Evolutionary conservation across 2,797 vertebrate genomes (phyloP).

Genomic region (Mormyrus proboscirostris): DNA sequence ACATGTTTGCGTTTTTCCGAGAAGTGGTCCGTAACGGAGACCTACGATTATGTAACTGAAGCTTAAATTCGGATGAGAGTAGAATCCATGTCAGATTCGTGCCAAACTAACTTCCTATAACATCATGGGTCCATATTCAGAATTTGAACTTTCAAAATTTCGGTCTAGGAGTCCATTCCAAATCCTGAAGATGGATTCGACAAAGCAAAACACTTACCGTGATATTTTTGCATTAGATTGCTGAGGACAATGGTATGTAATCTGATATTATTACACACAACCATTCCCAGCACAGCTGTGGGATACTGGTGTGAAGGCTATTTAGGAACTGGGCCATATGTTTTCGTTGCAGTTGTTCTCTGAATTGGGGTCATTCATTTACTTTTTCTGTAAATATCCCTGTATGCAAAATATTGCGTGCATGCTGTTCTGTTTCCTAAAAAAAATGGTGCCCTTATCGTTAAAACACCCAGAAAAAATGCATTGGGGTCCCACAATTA

Average conservation of each 20-base stretch:
- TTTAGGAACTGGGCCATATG: not conserved
- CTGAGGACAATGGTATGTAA: not conserved
- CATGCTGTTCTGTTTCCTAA: not conserved
- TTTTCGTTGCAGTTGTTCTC: not conserved
- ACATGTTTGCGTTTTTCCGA: not conserved
- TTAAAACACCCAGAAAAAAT: not conserved
- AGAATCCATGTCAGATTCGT: not conserved
- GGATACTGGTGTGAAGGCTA: not conserved
- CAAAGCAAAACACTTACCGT: not conserved
- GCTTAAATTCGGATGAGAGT: not conserved
- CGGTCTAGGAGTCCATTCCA: not conserved
- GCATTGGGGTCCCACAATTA: not conserved
- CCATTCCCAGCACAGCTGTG: constrained; percentile 6
- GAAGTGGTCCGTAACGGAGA: not conserved
- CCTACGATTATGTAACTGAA: not conserved
- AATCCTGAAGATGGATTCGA: not conserved
- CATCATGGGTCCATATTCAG: not conserved
- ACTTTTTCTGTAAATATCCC: not conserved
- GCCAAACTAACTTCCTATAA: not conserved
- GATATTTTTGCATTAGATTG: not conserved
- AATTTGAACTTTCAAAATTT: not conserved
- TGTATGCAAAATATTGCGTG: not conserved
- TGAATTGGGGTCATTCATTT: not conserved
- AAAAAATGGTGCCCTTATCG: not conserved
- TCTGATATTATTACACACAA: not conserved